Evolutionary conservation across 92 coral and sea anemone genomes (phyloP), one percentile per base, ranked within the genome.

Genomic region (Epizoanthus rinbou): DNA sequence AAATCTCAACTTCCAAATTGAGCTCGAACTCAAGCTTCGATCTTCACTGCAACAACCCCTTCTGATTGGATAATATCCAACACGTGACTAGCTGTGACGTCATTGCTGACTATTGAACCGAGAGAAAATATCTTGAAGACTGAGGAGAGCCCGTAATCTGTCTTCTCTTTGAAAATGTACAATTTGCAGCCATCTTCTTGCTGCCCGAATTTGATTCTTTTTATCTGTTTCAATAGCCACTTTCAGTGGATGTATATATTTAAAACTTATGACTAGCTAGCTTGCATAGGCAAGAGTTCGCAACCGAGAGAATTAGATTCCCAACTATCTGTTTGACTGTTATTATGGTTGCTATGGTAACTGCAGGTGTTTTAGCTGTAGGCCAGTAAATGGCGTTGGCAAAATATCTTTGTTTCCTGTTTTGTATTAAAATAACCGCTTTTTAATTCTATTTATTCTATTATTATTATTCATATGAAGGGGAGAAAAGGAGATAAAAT

Each of bases 11-110:
- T 78, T 60, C 53, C 43, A 76, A 76, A 33, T 76, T 59, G 82
- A 76, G 57, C 82, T 76, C 69, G 64, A 76, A 60, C 69, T 78
- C 71, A 78, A 41, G 82, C 82, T 62, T 78, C 82, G 82, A 78
- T 60, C 72, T 37, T 9, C 54, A 37, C 71, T 39, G 59, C 70
- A 69, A 78, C 82, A 25, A 11, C 43, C 15, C 41, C 23, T 39
- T 78, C 58, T 43, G 82, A 78, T 78, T 78, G 71, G 82, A 59
- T 31, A 60, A 62, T 14, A 37, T 43, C 60, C 28, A 62, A 10
- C 82, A 78, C 82, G 82, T 78, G 82, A 19, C 24, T 43, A 8
- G 54, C 70, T 78, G 71, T 78, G 82, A 78, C 82, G 66, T 78
- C 64, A 17, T 74, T 9, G 66, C 64, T 62, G 43, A 11, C 35